These are phyloP conservation scores for Drosophila stalkeri DNA, from an alignment of 2,888 invertebrate genomes.

Conservation along the genomic window DNA sequence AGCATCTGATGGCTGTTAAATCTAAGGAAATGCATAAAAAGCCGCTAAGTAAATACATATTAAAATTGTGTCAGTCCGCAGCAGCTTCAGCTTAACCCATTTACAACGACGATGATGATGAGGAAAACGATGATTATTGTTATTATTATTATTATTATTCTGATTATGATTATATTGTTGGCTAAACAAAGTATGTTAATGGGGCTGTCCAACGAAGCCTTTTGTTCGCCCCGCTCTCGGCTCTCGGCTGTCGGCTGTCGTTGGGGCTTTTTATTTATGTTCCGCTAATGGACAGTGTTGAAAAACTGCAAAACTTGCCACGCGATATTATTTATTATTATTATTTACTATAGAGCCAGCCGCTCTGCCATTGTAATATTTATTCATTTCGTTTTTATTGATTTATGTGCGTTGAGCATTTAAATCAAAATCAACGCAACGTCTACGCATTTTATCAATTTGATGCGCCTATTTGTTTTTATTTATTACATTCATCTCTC, in stretches of 20 bases:
- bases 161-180: constrained; percentile 61
- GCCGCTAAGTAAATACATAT: constrained; percentile 71
- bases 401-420: constrained; percentile 66
- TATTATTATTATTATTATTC: constrained; percentile 55
- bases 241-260: constrained; percentile 17
- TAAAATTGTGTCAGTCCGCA: constrained; percentile 66
- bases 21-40: constrained; percentile 73
- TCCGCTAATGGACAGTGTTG: constrained; percentile 71
- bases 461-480: constrained; percentile 76
- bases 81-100: constrained; percentile 61
- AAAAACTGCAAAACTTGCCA: constrained; percentile 58
- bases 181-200: constrained; percentile 73
- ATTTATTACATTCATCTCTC: constrained; percentile 61
- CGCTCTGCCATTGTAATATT: constrained; percentile 59
- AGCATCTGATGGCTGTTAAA: constrained; percentile 45
- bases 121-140: constrained; percentile 21
- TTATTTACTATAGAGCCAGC: constrained; percentile 31
- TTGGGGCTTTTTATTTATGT: constrained; percentile 64
- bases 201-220: constrained; percentile 48
- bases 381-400: constrained; percentile 70
- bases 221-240: constrained; percentile 30
- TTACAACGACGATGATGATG: constrained; percentile 38
- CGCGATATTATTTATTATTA: constrained; percentile 70
- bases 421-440: constrained; percentile 73
- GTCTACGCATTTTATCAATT: constrained; percentile 74